Percentiles rank a stretch among this genome's conserved stretches.
phyloP scores from a whole-genome alignment of 2,888 invertebrate genomes.

The Pharmacophagus antenor region DNA sequence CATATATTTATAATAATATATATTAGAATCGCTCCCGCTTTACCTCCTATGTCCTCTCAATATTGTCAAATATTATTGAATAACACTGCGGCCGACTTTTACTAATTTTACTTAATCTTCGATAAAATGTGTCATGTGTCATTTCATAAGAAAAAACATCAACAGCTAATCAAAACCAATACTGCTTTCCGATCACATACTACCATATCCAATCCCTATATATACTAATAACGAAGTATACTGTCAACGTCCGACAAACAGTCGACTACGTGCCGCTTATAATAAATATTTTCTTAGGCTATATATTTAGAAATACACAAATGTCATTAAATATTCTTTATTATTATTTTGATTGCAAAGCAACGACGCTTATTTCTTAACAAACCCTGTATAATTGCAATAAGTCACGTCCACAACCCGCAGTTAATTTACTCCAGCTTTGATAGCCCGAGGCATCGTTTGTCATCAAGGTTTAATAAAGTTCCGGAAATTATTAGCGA shows the following conservation, averaged over 20 bases:
- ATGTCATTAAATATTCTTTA: neutral
- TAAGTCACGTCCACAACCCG: conserved; percentile 9
- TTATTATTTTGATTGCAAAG: neutral
- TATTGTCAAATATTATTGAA: no score
- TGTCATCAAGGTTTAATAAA: conserved; percentile 22
- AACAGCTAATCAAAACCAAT: no score
- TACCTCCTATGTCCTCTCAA: no score
- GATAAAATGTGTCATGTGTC: no score
- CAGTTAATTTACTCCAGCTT: conserved; percentile 21
- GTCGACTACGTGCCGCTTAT: neutral
- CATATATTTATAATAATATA: no score
- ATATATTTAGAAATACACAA: neutral
- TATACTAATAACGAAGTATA: no score
- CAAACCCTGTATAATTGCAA: neutral
- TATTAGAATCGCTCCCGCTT: no score
- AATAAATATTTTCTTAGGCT: neutral
- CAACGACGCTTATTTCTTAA: neutral
- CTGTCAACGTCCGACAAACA: neutral
- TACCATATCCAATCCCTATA: no score
- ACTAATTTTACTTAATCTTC: no score
- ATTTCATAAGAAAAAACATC: no score
- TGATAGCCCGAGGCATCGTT: conserved; percentile 14
- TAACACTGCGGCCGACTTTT: no score
- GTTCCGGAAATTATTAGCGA: conserved; percentile 20
- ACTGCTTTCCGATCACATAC: no score